phyloP scores from a whole-genome alignment of 2,888 invertebrate species.

The Perithous albicinctus region DNA sequence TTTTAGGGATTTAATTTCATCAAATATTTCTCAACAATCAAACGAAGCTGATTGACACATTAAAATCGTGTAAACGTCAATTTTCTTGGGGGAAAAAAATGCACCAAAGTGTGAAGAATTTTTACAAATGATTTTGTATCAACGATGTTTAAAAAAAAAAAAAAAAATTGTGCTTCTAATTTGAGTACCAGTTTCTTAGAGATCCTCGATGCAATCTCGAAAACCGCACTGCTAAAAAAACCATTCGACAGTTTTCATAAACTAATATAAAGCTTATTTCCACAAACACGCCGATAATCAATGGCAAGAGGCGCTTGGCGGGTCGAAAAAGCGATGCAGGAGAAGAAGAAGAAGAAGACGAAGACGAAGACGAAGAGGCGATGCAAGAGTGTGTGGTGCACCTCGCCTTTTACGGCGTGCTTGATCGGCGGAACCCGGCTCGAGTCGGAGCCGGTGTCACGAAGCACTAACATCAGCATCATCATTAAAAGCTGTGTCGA shows the following conservation, averaged over 20 bases:
- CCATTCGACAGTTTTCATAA: not conserved
- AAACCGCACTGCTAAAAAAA: not conserved
- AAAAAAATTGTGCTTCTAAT: too few relatives aligned
- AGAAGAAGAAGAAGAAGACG: not conserved
- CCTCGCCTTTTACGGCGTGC: constrained; percentile 72
- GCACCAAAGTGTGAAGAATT: too few relatives aligned
- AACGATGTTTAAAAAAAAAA: too few relatives aligned
- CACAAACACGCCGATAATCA: not conserved
- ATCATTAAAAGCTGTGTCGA: not conserved
- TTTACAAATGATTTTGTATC: too few relatives aligned
- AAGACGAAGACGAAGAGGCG: constrained; percentile 10
- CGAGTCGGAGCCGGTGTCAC: constrained; percentile 52
- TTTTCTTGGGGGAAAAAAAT: too few relatives aligned
- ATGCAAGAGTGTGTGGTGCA: constrained; percentile 58
- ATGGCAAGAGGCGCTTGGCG: too few relatives aligned
- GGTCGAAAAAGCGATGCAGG: not conserved
- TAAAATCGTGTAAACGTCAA: too few relatives aligned
- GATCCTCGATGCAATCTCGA: too few relatives aligned
- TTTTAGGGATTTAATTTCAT: too few relatives aligned
- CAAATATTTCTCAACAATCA: too few relatives aligned
- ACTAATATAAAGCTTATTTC: not conserved
- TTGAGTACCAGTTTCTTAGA: not conserved
- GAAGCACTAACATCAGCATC: constrained; percentile 14
- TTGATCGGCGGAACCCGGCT: constrained; percentile 63
- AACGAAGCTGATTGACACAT: too few relatives aligned